Conservation (phyloP, 2,888 invertebrate genomes). For the Seladonia tumulorum region DNA sequence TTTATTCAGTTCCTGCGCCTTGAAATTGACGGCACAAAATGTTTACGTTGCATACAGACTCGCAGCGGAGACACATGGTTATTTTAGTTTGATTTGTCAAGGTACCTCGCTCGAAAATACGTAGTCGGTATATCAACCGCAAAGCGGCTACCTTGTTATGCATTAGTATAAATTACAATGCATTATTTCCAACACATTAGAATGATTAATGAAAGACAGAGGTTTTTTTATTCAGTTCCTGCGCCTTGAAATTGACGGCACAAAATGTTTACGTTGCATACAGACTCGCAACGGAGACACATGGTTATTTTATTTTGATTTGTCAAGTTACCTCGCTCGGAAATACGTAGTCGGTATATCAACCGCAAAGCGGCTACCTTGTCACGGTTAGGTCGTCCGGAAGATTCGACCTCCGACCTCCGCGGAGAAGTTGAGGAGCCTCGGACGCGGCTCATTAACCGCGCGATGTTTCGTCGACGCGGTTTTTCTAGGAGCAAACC, state of each 20-base stretch:
- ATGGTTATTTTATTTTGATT: background rate
- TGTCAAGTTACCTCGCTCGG: background rate
- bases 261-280: background rate
- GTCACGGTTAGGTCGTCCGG: constrained; percentile 56
- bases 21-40: background rate
- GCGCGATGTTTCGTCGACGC: constrained; percentile 55
- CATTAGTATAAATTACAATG: no score
- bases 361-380: constrained; percentile 18
- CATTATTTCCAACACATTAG: no score
- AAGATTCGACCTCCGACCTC: constrained; percentile 61
- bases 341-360: background rate
- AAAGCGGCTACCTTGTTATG: constrained; percentile 30
- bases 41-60: background rate
- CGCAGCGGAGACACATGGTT: no score
- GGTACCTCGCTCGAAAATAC: background rate
- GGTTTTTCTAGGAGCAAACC: constrained; percentile 62
- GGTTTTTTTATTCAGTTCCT: background rate
- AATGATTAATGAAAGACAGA: no score
- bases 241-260: background rate
- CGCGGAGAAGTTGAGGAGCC: constrained; percentile 59
- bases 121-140: background rate
- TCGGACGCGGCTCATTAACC: constrained; percentile 68
- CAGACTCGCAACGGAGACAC: no score
- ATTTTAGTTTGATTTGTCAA: background rate
- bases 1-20: background rate